Evolutionary conservation across 2,888 invertebrate species (phyloP).

Genomic region (Orthosia gothica): DNA sequence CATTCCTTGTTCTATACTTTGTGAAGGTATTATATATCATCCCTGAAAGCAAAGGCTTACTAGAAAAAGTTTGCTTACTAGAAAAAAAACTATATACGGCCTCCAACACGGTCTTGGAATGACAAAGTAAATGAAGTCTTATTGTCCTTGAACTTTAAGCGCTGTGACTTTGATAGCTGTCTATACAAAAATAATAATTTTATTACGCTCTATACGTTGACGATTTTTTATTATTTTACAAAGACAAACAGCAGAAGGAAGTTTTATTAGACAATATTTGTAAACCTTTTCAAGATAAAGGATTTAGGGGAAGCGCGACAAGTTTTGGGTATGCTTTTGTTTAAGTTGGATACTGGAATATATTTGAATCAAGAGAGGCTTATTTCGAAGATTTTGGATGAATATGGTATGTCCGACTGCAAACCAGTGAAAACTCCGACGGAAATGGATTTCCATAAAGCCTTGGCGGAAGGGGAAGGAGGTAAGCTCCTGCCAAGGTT

Average conservation of each 20-base stretch:
- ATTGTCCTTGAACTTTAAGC: too few species aligned
- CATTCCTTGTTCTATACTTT: too few species aligned
- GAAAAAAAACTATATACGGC: too few species aligned
- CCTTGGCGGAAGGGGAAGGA: too few species aligned
- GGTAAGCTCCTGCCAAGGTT: too few species aligned
- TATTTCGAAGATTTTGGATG: slow-evolving; percentile 2
- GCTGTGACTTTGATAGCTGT: slow-evolving; percentile 1
- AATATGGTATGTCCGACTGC: slow-evolving; percentile 2
- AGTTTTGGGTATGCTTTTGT: background rate
- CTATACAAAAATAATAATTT: slow-evolving; percentile 4
- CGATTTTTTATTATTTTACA: slow-evolving; percentile 1
- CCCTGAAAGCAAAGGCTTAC: too few species aligned
- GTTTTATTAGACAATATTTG: slow-evolving; percentile 1
- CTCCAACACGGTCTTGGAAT: too few species aligned
- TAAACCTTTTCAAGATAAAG: too few species aligned
- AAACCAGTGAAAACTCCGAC: slow-evolving; percentile 1
- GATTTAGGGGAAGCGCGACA: background rate
- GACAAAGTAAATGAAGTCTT: too few species aligned
- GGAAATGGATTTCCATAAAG: background rate
- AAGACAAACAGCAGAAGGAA: background rate
- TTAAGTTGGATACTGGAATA: background rate
- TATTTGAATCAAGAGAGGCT: slow-evolving; percentile 4
- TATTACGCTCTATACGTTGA: background rate
- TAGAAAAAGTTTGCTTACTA: too few species aligned
- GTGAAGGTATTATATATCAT: too few species aligned